A percentile compares a stretch with the other conserved stretches of the same genome.
These are phyloP conservation scores for Acleris cristana DNA, from an alignment of 2,888 invertebrate genomes.

Conservation along the genomic window DNA sequence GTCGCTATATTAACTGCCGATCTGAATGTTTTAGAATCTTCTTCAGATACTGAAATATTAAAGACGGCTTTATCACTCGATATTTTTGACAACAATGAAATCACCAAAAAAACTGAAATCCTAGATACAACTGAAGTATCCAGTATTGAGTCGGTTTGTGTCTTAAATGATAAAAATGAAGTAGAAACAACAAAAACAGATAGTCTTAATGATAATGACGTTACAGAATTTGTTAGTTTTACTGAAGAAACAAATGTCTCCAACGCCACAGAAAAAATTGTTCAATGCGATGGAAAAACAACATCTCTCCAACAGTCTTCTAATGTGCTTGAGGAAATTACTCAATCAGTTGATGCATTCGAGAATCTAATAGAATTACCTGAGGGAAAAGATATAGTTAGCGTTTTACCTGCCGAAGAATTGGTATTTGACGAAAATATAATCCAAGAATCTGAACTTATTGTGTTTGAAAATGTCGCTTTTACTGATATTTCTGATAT, in stretches of 20 bases:
- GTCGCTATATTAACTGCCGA: conserved; percentile 8
- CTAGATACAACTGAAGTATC: too few species aligned
- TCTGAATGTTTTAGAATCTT: conserved; percentile 1
- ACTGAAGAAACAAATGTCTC: too few species aligned
- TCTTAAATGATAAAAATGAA: too few species aligned
- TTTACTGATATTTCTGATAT: background rate
- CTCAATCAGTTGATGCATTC: too few species aligned
- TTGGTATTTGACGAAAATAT: background rate
- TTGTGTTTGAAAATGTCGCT: background rate
- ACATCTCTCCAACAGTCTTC: too few species aligned
- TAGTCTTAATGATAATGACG: background rate
- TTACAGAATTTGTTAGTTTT: too few species aligned
- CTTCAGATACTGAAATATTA: background rate
- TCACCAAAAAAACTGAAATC: background rate
- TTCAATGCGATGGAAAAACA: too few species aligned
- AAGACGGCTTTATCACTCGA: background rate
- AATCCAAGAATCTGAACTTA: background rate
- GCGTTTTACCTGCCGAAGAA: background rate
- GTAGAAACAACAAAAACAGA: background rate
- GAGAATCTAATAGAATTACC: background rate
- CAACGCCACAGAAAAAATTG: background rate
- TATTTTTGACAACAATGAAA: background rate
- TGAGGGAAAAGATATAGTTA: background rate
- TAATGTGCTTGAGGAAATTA: too few species aligned
- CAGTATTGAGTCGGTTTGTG: too few species aligned